phyloP scores from a whole-genome alignment of 2,797 vertebrate genomes.

The Tenualosa ilisha region DNA sequence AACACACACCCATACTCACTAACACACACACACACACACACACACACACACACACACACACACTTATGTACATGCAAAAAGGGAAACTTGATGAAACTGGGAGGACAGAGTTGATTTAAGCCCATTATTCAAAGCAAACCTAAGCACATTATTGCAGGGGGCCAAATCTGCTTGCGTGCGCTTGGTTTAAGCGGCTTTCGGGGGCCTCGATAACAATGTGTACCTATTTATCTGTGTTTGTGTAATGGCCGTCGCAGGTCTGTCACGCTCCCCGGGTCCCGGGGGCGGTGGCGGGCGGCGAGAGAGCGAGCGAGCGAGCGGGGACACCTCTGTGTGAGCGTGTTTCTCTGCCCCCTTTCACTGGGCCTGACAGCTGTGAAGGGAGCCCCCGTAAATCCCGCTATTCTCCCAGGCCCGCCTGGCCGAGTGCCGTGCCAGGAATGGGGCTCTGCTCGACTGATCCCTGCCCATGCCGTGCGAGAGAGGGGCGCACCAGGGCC shows the following conservation, averaged over 20 bases:
- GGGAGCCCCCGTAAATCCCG: conserved; percentile 61
- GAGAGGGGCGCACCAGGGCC: conserved; percentile 45
- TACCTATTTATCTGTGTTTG: conserved; percentile 55
- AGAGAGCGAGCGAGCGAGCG: neutral
- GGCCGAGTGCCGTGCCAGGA: conserved; percentile 60
- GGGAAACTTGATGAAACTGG: conserved; percentile 50
- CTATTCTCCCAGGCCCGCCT: conserved; percentile 47
- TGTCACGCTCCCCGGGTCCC: conserved; percentile 43
- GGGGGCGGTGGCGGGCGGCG: conserved; percentile 45
- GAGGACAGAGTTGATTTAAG: conserved; percentile 49
- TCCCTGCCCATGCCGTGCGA: conserved; percentile 43
- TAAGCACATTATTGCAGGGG: conserved; percentile 42
- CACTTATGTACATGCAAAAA: conserved; percentile 16
- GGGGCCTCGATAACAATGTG: conserved; percentile 48
- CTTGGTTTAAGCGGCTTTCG: conserved; percentile 52
- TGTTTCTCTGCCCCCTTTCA: conserved; percentile 59
- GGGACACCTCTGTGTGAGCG: conserved; percentile 43
- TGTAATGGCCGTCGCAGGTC: conserved; percentile 46
- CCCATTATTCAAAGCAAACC: conserved; percentile 47
- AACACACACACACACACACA: neutral
- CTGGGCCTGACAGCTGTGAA: conserved; percentile 64
- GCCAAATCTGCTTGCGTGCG: conserved; percentile 48
- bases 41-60: neutral
- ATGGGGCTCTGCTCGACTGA: conserved; percentile 51
- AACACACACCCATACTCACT: neutral